Evolutionary conservation across 2,113 vertebrate species (phyloP).

Genomic region (Pterophyllum scalare): DNA sequence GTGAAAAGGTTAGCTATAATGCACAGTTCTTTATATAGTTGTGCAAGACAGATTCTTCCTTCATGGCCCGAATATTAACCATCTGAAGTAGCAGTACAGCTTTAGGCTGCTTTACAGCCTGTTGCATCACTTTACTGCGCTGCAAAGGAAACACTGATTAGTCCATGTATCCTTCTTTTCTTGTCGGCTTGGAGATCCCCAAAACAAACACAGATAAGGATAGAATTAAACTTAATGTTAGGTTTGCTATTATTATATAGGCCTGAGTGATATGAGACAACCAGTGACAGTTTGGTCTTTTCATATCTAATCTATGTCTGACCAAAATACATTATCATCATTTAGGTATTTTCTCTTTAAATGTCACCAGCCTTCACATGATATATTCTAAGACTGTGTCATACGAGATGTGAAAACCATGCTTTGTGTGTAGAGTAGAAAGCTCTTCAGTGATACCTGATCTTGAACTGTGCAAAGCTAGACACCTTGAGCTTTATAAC

Average conservation of each 20-base stretch:
- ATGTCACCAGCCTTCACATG: background rate
- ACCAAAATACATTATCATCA: background rate
- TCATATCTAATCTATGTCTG: background rate
- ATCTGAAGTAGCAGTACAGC: constrained; percentile 30
- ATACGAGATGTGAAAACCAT: constrained; percentile 19
- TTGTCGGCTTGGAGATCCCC: constrained; percentile 30
- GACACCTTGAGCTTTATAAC: constrained; percentile 38
- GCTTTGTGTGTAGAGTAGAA: constrained; percentile 36
- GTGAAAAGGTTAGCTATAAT: constrained; percentile 77
- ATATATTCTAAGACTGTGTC: constrained; percentile 9
- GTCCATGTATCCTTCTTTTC: constrained; percentile 15
- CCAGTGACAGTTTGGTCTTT: background rate
- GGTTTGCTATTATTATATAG: background rate
- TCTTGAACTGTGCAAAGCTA: constrained; percentile 66
- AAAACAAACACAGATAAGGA: constrained; percentile 47
- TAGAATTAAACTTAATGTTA: constrained; percentile 19
- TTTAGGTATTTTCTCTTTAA: constrained; percentile 5
- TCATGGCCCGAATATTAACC: constrained; percentile 52
- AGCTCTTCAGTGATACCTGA: constrained; percentile 58
- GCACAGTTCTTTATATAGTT: constrained; percentile 81
- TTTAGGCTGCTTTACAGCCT: constrained; percentile 65
- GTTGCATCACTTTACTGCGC: constrained; percentile 79
- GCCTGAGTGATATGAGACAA: background rate
- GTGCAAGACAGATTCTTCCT: constrained; percentile 54
- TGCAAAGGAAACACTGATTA: constrained; percentile 30